Evolutionary conservation across 2,113 vertebrate genomes (phyloP), one percentile per base, ranked within the genome.

Genomic region (Willisornis vidua): DNA sequence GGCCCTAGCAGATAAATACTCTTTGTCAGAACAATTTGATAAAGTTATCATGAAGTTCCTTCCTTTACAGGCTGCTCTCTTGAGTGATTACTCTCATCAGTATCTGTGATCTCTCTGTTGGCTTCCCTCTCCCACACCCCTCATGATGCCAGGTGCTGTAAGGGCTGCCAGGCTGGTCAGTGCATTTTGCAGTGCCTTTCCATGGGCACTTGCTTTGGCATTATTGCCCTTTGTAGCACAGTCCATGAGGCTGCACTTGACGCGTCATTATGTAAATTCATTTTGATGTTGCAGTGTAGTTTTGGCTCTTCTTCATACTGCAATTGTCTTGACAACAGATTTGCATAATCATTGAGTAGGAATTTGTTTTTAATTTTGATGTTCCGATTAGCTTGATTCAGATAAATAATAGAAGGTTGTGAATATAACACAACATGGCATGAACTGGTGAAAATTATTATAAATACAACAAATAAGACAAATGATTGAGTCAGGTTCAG

Each of bases 261-360:
- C 16, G 3, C 23, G 75, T 63, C 79, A 65, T 95, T 95, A 85
- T 83, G 93, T 65, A 61, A 33, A 91, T 90, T 70, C 39, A 51
- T 91, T 89, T 81, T 62, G 59, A 94, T 88, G 82, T 89, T 80
- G 16, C 43, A 73, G 4, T 55, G 62, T 87, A 43, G 55, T 91
- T 95, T 95, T 84, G 74, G 61, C 80, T 85, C 48, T 86, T 93
- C 61, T 73, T 87, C 82, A 59, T 80, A 93, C 87, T 93, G 57
- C 71, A 89, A 48, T 83, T 89, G 91, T 94, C 85, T 94, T 93
- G 83, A 87, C 65, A 41, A 91, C 46, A 90, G 83, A 94, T 90
- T 81, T 93, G 89, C 63, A 49, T 95, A 87, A 68, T 81, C 76
- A 90, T 59, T 52, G 72, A 73, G 14, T 90, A 67, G 35, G 49